Conservation (phyloP, 2,797 vertebrate species). For the Ciconia nigra region DNA sequence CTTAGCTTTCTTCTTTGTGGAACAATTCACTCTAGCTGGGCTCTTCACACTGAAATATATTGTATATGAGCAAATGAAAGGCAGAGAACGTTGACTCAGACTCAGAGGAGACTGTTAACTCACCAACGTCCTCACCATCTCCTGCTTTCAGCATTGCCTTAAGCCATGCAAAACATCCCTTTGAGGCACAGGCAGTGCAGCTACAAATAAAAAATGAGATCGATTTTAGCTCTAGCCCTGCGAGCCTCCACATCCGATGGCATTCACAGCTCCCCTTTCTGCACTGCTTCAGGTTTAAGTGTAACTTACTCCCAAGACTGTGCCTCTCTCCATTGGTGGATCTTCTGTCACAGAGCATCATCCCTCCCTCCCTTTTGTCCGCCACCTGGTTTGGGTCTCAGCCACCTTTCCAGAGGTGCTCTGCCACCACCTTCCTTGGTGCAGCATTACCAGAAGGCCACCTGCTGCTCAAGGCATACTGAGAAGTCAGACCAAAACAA, state of each 20-base stretch:
- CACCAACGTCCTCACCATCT: background rate
- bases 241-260: accelerated
- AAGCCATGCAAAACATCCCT: background rate
- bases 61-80: background rate
- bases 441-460: background rate
- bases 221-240: background rate
- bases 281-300: background rate
- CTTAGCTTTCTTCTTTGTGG: background rate
- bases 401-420: background rate
- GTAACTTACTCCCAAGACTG: background rate
- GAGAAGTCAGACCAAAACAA: background rate
- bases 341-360: background rate
- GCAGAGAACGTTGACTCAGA: background rate
- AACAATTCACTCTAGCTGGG: background rate
- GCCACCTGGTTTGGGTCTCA: background rate
- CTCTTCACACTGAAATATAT: background rate
- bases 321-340: background rate
- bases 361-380: background rate
- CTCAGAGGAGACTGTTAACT: background rate
- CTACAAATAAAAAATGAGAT: background rate
- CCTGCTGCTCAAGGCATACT: background rate
- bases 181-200: background rate
- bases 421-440: background rate
- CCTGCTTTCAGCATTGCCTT: background rate
- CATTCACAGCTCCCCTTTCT: background rate